A percentile compares a stretch with the other conserved stretches of the same genome.
These are phyloP conservation scores for Psittacula cyanocephala DNA, from an alignment of 2,113 vertebrate species.

Conservation along the genomic window DNA sequence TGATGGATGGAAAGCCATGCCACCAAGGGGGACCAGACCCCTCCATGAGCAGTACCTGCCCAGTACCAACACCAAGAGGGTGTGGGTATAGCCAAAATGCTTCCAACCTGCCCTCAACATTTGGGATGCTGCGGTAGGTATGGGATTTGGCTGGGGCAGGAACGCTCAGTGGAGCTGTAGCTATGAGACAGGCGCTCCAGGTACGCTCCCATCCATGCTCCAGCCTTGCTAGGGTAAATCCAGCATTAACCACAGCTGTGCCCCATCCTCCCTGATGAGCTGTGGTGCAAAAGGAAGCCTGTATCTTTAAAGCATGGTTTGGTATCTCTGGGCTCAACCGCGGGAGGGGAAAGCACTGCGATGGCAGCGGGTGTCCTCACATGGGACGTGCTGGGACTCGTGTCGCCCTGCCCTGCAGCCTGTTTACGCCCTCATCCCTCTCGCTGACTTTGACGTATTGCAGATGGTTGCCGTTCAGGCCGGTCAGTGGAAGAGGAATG, in stretches of 20 bases:
- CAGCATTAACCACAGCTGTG: not conserved
- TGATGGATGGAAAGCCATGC: not conserved
- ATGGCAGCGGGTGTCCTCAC: rapidly evolving
- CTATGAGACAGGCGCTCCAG: not conserved
- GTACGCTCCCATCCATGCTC: rapidly evolving
- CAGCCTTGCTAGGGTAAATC: not conserved
- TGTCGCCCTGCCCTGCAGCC: not conserved
- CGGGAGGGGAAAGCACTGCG: not conserved
- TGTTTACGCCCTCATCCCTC: not conserved
- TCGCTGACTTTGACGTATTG: not conserved
- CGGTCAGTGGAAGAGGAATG: not conserved
- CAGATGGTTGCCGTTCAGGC: not conserved
- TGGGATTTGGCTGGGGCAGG: not conserved
- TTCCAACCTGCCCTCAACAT: not conserved
- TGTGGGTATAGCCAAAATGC: not conserved
- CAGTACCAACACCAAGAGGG: not conserved
- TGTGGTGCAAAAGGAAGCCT: not conserved
- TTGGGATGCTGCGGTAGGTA: not conserved
- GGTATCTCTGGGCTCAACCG: not conserved
- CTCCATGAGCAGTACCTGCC: not conserved
- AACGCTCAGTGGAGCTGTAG: rapidly evolving
- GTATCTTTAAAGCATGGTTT: not conserved
- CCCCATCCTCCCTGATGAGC: not conserved
- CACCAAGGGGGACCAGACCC: not conserved
- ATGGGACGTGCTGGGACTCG: not conserved